Evolutionary conservation across 1,140 invertebrate genomes (phyloP).

Genomic region (Periplaneta americana): DNA sequence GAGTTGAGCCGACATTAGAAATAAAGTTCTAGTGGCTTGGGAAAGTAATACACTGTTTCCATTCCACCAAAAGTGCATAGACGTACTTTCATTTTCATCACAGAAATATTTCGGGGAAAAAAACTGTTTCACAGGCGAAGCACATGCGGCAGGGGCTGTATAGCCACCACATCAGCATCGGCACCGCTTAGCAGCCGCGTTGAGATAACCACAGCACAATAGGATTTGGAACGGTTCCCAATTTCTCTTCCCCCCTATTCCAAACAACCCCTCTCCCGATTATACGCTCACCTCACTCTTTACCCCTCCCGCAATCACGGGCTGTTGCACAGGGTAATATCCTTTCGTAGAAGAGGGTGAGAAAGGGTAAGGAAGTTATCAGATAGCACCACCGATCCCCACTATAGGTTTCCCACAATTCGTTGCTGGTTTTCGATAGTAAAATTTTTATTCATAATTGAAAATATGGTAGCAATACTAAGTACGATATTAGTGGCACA

Average conservation of each 20-base stretch:
- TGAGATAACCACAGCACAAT: neutral
- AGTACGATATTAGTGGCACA: too few species aligned
- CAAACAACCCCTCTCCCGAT: neutral
- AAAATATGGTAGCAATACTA: too few species aligned
- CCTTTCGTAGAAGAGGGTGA: neutral
- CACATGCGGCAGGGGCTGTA: neutral
- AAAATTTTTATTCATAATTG: neutral
- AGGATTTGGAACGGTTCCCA: neutral
- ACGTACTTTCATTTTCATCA: neutral
- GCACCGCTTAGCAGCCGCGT: neutral
- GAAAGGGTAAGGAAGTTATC: neutral
- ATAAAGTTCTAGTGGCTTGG: too few species aligned
- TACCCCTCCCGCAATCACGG: neutral
- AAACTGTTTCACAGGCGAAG: neutral
- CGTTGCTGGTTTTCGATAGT: neutral
- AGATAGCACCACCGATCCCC: too few species aligned
- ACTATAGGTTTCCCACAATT: neutral
- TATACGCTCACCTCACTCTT: neutral
- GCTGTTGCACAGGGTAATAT: neutral
- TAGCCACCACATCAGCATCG: neutral
- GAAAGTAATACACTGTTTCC: too few species aligned
- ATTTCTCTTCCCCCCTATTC: neutral
- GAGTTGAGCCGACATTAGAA: too few species aligned
- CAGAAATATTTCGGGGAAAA: neutral
- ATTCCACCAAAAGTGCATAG: too few species aligned